These are phyloP conservation scores for Papilio helenus DNA, from an alignment of 1,140 invertebrate species.

Conservation along the genomic window DNA sequence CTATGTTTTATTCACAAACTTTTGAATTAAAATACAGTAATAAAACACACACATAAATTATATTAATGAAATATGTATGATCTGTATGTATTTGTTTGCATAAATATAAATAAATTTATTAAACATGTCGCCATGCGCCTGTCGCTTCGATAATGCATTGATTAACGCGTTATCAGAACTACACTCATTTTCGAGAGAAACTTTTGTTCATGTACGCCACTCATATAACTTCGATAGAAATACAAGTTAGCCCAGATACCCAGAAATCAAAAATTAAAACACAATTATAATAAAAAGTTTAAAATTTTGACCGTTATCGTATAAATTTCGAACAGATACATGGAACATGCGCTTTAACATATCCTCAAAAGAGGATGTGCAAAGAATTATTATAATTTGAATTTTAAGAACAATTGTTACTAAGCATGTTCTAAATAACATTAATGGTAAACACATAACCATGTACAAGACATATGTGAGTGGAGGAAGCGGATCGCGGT, in stretches of 20 bases:
- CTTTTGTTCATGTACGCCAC: neutral
- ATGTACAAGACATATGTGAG: constrained; percentile 57
- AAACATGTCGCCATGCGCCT: neutral
- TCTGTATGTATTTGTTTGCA: constrained; percentile 24
- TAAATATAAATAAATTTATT: constrained; percentile 26
- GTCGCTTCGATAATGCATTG: constrained; percentile 9
- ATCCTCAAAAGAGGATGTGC: neutral
- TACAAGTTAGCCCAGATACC: too few relatives aligned
- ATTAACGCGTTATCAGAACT: neutral
- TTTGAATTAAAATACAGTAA: constrained; percentile 14
- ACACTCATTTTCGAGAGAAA: neutral
- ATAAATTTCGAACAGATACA: too few relatives aligned
- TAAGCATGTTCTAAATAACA: neutral
- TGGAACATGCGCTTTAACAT: too few relatives aligned
- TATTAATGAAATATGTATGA: constrained; percentile 20
- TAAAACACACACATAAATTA: constrained; percentile 12
- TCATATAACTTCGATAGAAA: neutral
- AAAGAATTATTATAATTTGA: neutral
- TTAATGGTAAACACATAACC: constrained; percentile 27
- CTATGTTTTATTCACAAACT: constrained; percentile 18
- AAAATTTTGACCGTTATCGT: too few relatives aligned
- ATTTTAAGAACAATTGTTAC: neutral
- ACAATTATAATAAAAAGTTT: too few relatives aligned
- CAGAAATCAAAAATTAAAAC: too few relatives aligned
- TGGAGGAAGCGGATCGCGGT: constrained; percentile 78